Percentiles rank a stretch among this genome's conserved stretches.
Conservation (phyloP, 1,140 invertebrate species). For the Procambarus clarkii region DNA sequence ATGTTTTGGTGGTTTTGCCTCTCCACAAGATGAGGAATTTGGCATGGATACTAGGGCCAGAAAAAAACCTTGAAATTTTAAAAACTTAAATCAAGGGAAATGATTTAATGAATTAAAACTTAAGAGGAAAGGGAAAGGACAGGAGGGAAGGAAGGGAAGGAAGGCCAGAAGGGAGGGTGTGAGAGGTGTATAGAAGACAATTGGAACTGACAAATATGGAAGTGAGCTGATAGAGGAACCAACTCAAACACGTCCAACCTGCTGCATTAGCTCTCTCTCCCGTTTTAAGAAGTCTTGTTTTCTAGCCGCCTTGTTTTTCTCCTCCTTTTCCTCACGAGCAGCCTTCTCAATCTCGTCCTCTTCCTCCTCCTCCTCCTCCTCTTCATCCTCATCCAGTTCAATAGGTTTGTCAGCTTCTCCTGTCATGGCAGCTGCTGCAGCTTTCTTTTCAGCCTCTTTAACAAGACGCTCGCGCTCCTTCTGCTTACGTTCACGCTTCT, state of each 20-base stretch:
- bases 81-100: too few relatives aligned
- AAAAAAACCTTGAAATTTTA: too few relatives aligned
- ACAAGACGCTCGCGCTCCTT: constrained; percentile 53
- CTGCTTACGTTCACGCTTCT: constrained; percentile 76
- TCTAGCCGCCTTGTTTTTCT: constrained; percentile 67
- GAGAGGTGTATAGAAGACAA: not conserved
- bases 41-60: too few relatives aligned
- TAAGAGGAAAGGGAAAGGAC: not conserved
- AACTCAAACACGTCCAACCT: constrained; percentile 73
- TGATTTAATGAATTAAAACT: too few relatives aligned
- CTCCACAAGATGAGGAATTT: too few relatives aligned
- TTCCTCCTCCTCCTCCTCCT: constrained; percentile 73
- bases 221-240: too few relatives aligned
- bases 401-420: constrained; percentile 44
- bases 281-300: constrained; percentile 73
- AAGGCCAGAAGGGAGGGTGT: not conserved
- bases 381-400: constrained; percentile 76
- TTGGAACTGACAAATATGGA: too few relatives aligned
- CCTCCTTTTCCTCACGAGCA: constrained; percentile 64
- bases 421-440: constrained; percentile 76
- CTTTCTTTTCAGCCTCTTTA: constrained; percentile 74
- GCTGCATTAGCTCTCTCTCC: constrained; percentile 76
- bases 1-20: too few relatives aligned
- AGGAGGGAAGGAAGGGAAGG: not conserved
- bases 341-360: constrained; percentile 73